A percentile compares a stretch with the other conserved stretches of the same genome.
These are phyloP conservation scores for Chymomyza fuscimana DNA, from an alignment of 2,888 invertebrate genomes.

Conservation along the genomic window DNA sequence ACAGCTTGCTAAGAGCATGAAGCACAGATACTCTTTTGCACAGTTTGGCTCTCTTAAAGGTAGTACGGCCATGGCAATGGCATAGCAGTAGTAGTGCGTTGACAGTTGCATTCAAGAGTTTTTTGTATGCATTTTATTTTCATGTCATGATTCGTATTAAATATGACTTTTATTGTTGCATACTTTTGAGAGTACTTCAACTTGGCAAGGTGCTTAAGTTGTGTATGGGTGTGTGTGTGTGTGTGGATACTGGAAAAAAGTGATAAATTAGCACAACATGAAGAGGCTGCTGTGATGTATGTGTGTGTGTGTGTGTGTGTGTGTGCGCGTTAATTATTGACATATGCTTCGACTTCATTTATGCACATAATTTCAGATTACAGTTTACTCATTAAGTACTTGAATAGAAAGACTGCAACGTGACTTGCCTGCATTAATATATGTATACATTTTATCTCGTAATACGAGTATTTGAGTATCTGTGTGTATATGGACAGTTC, in stretches of 20 bases:
- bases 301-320: background rate
- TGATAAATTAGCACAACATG: background rate
- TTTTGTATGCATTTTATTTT: slow-evolving; percentile 25
- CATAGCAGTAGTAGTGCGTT: background rate
- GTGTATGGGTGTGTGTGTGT: background rate
- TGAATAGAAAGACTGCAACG: background rate
- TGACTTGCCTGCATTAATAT: background rate
- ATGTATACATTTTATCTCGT: background rate
- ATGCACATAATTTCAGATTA: background rate
- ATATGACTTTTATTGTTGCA: slow-evolving; percentile 30
- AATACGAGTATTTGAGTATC: background rate
- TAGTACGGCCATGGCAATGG: no score
- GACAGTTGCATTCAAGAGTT: slow-evolving; percentile 5
- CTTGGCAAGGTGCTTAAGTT: slow-evolving; percentile 7
- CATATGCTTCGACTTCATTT: background rate
- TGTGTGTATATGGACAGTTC: background rate
- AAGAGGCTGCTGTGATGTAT: background rate
- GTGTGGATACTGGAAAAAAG: background rate
- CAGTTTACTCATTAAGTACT: slow-evolving; percentile 2
- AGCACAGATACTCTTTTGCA: slow-evolving; percentile 1
- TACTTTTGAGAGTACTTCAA: slow-evolving; percentile 17
- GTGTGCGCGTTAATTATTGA: background rate
- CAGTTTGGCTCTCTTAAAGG: slow-evolving; percentile 39
- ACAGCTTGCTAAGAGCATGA: background rate
- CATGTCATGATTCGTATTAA: slow-evolving; percentile 29